Evolutionary conservation across 2,113 vertebrate genomes (phyloP), one percentile per base, ranked within the genome.

Genomic region (Hydrochoerus hydrochaeris): DNA sequence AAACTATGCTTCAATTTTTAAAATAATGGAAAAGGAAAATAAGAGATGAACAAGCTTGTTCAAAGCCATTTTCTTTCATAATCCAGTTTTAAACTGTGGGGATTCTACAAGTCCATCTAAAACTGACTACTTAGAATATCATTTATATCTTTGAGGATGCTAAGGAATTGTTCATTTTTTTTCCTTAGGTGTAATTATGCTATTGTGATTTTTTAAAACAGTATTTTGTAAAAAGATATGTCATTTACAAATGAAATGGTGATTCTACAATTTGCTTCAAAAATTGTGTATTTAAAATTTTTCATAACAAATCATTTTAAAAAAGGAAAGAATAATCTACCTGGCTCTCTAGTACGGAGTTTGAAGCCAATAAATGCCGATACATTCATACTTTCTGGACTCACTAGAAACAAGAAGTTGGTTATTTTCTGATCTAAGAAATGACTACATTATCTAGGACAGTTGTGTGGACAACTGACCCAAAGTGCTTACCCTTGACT

Each of bases 381-480:
- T 14, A 38, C 19, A 78, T 80, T 88, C 90, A 69, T 22, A 91
- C 26, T 44, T 92, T 80, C 30, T 52, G 41, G 54, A 88, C 30
- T 96, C 67, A 65, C 38, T 1, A 41, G 83, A 85, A 95, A 69
- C 5, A 80, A 91, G 35, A 93, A 82, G 30, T 90, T 94, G 54
- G 44, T 92, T 90, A 83, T 78, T 65, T 77, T 77, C 69, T 88
- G 41, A 65, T 44, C 62, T 22, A 87, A 93, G 60, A 91, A 95
- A 73, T 5, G 13, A 24, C 75, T 60, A 46, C 6, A 85, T 24
- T 60, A 89, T 38, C 35, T 90, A 90, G 44, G 81, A 71, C 77
- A 49, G 46, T 49, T 46, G 46, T 26, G 8, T 3, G 83, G 62
- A 77, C 62, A 84, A 69, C 60, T 16, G 16, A 84, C 54, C 85